Percentiles rank a stretch among this genome's conserved stretches.
Conservation (phyloP, 1,140 invertebrate species). For the Gryon sp. region DNA sequence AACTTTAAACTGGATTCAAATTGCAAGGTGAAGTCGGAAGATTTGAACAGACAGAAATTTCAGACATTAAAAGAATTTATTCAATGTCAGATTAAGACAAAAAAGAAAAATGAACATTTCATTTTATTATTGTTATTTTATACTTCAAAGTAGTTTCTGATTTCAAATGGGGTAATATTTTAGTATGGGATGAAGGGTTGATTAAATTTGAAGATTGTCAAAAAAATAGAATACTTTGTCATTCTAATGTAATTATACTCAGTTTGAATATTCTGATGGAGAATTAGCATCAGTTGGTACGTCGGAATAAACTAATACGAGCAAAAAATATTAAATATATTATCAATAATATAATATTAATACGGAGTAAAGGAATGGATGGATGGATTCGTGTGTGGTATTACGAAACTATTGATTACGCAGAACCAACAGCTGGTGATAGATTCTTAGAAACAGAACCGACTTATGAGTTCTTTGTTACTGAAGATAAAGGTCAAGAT, state of each 20-base stretch:
- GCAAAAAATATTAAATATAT: too few relatives aligned
- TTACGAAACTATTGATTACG: slow-evolving; percentile 91
- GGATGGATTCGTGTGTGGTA: slow-evolving; percentile 92
- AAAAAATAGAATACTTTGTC: slow-evolving; percentile 86
- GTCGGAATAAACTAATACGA: not conserved
- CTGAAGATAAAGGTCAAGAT: slow-evolving; percentile 65
- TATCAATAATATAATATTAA: too few relatives aligned
- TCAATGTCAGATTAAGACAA: slow-evolving; percentile 93
- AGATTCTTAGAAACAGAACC: slow-evolving; percentile 91
- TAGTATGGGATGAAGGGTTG: slow-evolving; percentile 92
- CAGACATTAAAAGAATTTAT: slow-evolving; percentile 90
- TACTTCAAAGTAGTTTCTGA: slow-evolving; percentile 86
- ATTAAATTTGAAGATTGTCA: slow-evolving; percentile 90
- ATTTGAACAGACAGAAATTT: slow-evolving; percentile 94
- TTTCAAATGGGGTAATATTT: slow-evolving; percentile 92
- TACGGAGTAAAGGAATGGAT: slow-evolving; percentile 86
- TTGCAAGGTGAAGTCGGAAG: slow-evolving; percentile 90
- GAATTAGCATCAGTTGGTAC: slow-evolving; percentile 82
- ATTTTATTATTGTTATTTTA: slow-evolving; percentile 1
- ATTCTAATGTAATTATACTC: slow-evolving; percentile 85
- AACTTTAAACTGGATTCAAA: slow-evolving; percentile 94
- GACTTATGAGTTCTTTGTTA: slow-evolving; percentile 86
- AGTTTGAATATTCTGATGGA: slow-evolving; percentile 85
- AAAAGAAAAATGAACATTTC: slow-evolving; percentile 73
- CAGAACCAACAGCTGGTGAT: slow-evolving; percentile 88